Evolutionary conservation across 2,888 invertebrate species (phyloP), one percentile per base, ranked within the genome.

Genomic region (Deilephila porcellus): DNA sequence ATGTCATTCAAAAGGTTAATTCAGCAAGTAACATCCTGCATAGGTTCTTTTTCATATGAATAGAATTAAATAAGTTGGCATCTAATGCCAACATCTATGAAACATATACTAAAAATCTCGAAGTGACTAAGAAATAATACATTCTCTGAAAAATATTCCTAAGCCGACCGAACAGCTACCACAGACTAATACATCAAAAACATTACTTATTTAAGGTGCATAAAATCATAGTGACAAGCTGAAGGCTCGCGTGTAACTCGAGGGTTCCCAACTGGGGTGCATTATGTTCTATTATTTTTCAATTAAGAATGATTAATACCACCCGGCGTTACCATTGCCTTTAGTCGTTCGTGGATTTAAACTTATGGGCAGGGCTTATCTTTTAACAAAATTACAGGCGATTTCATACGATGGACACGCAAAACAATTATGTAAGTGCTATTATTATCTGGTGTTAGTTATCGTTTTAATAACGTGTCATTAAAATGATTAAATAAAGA

Each of bases 271-370:
- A 73, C 74, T 64, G 77, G 86, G 88, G 88, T 85, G 84, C 85
- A 86, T 83, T 86, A 82, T 76, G 83, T 80, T 79, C 85, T 83
- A 90, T 88, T 90, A 90, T 90, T 86, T 87, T 90, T 90, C 90
- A 89, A 90, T 90, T 89, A 90, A 77, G 76, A 75, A 78, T 82
- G 77, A 86, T 87, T 88, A 88, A 82, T 78, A 79, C 79, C 82
- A 79, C 78, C 74, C 72, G 71, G 72, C 75, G 72, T 74, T 73
- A 75, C 76, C 77, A 74, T 73, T 78, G 83, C 82, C 82, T 83
- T 87, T n/a, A n/a, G n/a, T n/a, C n/a, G n/a, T n/a, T 82, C 74
- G 81, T 79, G 75, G 82, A 84, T 83, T 85, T 81, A 79, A 82
- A 83, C 85, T 80, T 79, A 74, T 80, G 76, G 85, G 81, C 74